Conservation (phyloP, 2,888 invertebrate genomes). For the Apoderus coryli region DNA sequence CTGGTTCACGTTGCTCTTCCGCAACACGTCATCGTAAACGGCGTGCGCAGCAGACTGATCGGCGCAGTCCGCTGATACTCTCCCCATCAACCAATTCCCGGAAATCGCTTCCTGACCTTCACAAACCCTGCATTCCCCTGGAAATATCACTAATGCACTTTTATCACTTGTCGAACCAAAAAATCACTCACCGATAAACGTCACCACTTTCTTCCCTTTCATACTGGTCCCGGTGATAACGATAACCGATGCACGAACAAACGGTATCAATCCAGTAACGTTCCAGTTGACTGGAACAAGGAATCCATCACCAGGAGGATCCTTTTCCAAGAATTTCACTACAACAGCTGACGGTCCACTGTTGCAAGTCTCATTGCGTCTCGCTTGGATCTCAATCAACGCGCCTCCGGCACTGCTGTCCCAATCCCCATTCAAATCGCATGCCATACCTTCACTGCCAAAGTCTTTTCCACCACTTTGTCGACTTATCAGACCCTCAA, state of each 20-base stretch:
- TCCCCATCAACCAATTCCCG: slow-evolving; percentile 27
- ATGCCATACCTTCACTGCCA: slow-evolving; percentile 17
- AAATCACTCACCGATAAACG: slow-evolving; percentile 26
- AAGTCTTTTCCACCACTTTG: slow-evolving; percentile 14
- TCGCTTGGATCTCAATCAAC: slow-evolving; percentile 16
- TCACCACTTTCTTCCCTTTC: slow-evolving; percentile 21
- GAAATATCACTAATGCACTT: too few species aligned
- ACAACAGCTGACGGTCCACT: not conserved
- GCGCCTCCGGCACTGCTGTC: slow-evolving; percentile 23
- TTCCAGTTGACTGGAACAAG: slow-evolving; percentile 23
- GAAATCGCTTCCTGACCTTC: slow-evolving; percentile 24
- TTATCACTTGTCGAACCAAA: too few species aligned
- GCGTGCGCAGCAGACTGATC: slow-evolving; percentile 24
- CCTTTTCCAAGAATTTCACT: too few species aligned
- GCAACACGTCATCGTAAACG: slow-evolving; percentile 24
- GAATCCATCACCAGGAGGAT: slow-evolving; percentile 19
- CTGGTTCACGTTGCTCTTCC: slow-evolving; percentile 20
- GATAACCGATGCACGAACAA: slow-evolving; percentile 22
- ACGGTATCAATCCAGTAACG: slow-evolving; percentile 21
- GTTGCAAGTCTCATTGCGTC: not conserved
- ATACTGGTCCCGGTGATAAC: slow-evolving; percentile 21
- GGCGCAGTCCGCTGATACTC: slow-evolving; percentile 25
- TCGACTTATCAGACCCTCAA: slow-evolving; percentile 17
- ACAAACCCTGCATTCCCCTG: slow-evolving; percentile 30
- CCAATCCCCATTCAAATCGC: slow-evolving; percentile 24